Evolutionary conservation across 2,888 invertebrate species (phyloP).

Genomic region (Phaedon cochleariae): DNA sequence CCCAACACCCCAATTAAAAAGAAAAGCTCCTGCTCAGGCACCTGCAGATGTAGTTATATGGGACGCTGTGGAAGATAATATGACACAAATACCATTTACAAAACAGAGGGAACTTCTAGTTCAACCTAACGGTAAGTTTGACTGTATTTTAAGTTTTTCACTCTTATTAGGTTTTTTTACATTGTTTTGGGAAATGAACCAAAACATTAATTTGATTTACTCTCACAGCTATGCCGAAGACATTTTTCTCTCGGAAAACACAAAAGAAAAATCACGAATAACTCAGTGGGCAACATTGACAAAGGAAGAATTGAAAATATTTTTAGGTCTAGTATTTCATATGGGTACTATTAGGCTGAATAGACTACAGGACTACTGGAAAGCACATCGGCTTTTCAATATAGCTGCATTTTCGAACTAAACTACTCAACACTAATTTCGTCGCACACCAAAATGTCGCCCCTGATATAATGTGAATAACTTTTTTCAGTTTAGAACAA

Average conservation of each 20-base stretch:
- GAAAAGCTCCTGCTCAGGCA: not conserved
- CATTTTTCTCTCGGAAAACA: slow-evolving; percentile 3
- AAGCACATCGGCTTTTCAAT: slow-evolving; percentile 30
- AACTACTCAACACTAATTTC: too few relatives aligned
- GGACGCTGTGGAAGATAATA: slow-evolving; percentile 14
- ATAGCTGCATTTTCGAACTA: slow-evolving; percentile 18
- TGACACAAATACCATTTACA: slow-evolving; percentile 8
- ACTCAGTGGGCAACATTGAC: slow-evolving; percentile 12
- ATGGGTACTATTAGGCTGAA: slow-evolving; percentile 24
- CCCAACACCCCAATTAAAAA: slow-evolving; percentile 12
- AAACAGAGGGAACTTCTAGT: slow-evolving; percentile 8
- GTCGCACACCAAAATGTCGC: too few relatives aligned
- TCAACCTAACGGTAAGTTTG: slow-evolving; percentile 14
- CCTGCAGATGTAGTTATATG: slow-evolving; percentile 8
- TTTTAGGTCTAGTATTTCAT: slow-evolving; percentile 22
- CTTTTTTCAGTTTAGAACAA: too few relatives aligned
- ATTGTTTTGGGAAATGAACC: slow-evolving; percentile 14
- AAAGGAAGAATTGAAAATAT: slow-evolving; percentile 10
- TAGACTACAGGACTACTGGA: slow-evolving; percentile 27
- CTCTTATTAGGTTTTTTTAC: not conserved
- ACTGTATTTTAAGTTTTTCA: not conserved
- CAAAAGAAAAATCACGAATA: slow-evolving; percentile 11
- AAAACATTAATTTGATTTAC: slow-evolving; percentile 10
- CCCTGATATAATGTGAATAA: too few relatives aligned
- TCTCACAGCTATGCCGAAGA: slow-evolving; percentile 10